Conservation (phyloP, 2,113 vertebrate genomes). For the Benitochromis conjunctus region DNA sequence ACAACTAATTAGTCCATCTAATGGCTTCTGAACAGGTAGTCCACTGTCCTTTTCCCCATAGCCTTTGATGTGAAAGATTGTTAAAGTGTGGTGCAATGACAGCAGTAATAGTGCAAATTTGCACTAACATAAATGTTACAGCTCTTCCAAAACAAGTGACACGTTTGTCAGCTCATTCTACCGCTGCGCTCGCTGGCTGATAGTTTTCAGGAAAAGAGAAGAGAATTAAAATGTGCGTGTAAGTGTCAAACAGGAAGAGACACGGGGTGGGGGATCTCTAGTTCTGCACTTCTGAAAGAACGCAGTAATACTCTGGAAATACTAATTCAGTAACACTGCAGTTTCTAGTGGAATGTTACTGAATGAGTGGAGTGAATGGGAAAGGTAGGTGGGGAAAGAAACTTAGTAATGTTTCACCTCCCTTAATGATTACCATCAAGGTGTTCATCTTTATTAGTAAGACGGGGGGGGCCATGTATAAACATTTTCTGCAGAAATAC, state of each 20-base stretch:
- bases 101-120: background rate
- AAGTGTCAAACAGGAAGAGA: background rate
- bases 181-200: fast-evolving
- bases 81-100: fast-evolving
- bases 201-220: background rate
- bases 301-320: background rate
- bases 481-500: background rate
- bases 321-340: background rate
- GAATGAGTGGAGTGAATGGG: background rate
- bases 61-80: background rate
- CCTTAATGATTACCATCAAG: background rate
- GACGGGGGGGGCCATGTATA: too few relatives aligned
- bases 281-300: background rate
- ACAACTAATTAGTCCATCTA: background rate
- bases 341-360: background rate
- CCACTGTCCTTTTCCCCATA: fast-evolving
- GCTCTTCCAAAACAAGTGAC: background rate
- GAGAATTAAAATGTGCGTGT: background rate
- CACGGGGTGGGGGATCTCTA: background rate
- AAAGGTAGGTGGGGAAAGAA: background rate
- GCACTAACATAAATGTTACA: background rate
- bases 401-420: background rate
- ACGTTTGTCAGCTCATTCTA: background rate
- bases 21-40: background rate
- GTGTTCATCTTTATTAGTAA: background rate